Evolutionary conservation across 2,888 invertebrate species (phyloP).

Genomic region (Lamellibrachia columna): DNA sequence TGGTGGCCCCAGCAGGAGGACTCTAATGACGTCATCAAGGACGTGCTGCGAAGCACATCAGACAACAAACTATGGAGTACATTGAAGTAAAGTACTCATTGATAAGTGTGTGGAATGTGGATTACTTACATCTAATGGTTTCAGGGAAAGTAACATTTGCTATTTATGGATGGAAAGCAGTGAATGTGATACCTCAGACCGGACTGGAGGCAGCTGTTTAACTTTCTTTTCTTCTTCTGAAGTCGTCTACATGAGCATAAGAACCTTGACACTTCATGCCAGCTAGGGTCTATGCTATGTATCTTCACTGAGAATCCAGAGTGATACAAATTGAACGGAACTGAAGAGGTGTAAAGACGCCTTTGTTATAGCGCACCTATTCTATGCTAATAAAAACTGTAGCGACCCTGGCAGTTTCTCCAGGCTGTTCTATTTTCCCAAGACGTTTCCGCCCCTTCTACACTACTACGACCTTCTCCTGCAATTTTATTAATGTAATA

Average conservation of each 20-base stretch:
- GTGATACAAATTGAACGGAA: too few relatives aligned
- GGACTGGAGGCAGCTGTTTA: not conserved
- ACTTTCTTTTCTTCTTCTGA: not conserved
- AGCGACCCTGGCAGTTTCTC: not conserved
- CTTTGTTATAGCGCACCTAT: not conserved
- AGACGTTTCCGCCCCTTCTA: too few relatives aligned
- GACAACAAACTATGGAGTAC: constrained; percentile 7
- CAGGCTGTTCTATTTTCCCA: too few relatives aligned
- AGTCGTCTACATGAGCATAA: not conserved
- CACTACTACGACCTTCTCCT: not conserved
- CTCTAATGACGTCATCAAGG: constrained; percentile 36
- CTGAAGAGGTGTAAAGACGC: not conserved
- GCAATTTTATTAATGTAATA: not conserved
- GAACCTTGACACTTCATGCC: not conserved
- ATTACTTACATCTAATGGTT: not conserved
- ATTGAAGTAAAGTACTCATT: not conserved
- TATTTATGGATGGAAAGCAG: not conserved
- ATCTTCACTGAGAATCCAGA: too few relatives aligned
- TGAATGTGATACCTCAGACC: not conserved
- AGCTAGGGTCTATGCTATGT: not conserved
- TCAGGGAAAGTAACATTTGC: not conserved
- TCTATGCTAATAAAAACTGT: not conserved
- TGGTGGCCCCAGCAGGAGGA: constrained; percentile 41
- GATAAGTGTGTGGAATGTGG: not conserved
- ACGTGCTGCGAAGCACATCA: not conserved